phyloP scores from a whole-genome alignment of 64 coral and sea anemone species.

The Stichodactyla mertensii region DNA sequence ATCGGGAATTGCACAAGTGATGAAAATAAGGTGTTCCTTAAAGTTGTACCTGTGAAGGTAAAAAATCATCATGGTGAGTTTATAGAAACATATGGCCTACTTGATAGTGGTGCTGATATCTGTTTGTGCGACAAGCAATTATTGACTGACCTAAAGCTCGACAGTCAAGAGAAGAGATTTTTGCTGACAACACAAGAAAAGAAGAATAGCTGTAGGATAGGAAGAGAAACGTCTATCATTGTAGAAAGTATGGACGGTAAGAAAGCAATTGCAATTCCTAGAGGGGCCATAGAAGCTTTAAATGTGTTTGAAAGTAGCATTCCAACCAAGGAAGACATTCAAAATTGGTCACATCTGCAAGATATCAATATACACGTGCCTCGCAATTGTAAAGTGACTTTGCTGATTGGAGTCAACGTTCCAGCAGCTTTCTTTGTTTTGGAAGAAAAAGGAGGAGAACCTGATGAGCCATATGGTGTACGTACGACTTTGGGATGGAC shows the following conservation, averaged over 20 bases:
- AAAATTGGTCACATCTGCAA: slow-evolving; percentile 36
- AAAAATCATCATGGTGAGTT: neutral
- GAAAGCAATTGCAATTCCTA: neutral
- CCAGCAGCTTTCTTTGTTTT: neutral
- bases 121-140: neutral
- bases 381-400: neutral
- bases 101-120: neutral
- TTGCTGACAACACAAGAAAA: neutral
- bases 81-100: neutral
- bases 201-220: slow-evolving; percentile 4
- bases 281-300: slow-evolving; percentile 33
- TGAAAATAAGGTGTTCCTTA: neutral
- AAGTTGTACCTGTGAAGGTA: slow-evolving; percentile 10
- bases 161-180: neutral
- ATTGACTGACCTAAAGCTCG: neutral
- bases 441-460: neutral
- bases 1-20: neutral
- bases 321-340: slow-evolving; percentile 15
- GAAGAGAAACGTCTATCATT: neutral
- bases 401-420: slow-evolving; percentile 15
- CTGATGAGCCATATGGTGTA: slow-evolving; percentile 61
- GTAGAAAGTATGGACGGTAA: neutral
- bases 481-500: slow-evolving; percentile 48
- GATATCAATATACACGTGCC: neutral
- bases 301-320: slow-evolving; percentile 36